Base-by-base conservation (phyloP, 2,797 vertebrate species). In the Spea hammondii region DNA sequence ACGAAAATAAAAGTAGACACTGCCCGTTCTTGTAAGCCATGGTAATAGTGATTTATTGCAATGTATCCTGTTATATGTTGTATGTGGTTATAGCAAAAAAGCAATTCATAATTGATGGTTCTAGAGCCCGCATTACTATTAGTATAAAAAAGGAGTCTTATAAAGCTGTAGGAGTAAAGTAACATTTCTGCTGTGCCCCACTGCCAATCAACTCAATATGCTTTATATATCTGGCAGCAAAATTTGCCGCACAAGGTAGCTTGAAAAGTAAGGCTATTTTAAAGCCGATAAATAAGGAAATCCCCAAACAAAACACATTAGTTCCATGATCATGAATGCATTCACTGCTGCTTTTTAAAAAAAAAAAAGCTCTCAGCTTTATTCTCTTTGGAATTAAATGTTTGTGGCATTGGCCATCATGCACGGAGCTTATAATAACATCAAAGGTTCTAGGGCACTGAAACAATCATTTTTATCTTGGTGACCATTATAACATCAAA, bases 291-390 rank as follows among this genome's bases (percentile, higher is more conserved):
- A 57, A 5, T 48, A 13, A 14, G 62, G 11, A n/a, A 48, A 59
- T 10, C 45, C 65, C 45, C 67, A 51, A 72, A 72, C 51, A 78
- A 72, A 66, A 59, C 69, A 57, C 44, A 47, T 79, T 79, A 79
- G 9, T 73, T 66, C 77, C 65, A 46, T 45, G 32, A 32, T 32
- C 65, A 17, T 78, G 62, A 57, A 50, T 59, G 12, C 62, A 78
- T 78, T 72, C 51, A 59, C 8, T 57, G 55, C 55, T 57, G 1
- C 51, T 1, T 11, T 53, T 53, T 53, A 53, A 6, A 53, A 53
- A 44, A 53, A 6, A 53, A 53, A 44, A 65, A 60, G 12, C 14
- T 12, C n/a, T 1, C 44, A 1, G 8, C 8, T 65, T 32, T 6
- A 65, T 65, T 65, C 11, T 65, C 62, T 32, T 32, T 7, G 44